Base-by-base conservation (phyloP, 2,113 vertebrate species). In the Lethenteron camtschaticum region DNA sequence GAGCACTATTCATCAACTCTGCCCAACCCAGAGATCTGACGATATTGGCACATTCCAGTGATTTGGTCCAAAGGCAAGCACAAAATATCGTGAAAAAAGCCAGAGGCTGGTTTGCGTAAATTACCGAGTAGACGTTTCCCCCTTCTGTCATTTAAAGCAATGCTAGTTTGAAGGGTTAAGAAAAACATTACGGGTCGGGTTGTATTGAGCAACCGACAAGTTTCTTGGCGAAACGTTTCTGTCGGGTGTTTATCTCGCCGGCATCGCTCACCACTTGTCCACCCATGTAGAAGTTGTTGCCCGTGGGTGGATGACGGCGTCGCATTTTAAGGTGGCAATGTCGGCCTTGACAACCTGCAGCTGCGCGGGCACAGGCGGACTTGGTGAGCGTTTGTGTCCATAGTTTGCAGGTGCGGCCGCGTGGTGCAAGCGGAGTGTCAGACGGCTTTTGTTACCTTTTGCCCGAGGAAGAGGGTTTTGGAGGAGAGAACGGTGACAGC, bases 321-420 rank as follows among this genome's bases (percentile, higher is more conserved):
- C 94, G 83, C 92, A 95, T 83, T 89, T 87, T 83, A 99, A 87
- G 77, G 82, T 82, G 87, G 90, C 87, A 89, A 99, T 91, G 86
- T 99, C 90, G 85, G 92, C 92, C 85, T 89, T 88, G 82, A 99
- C 90, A 90, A 99, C 94, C 92, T 97, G 90, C 85, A 99, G 94
- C 94, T 99, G 95, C 85, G 10, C 41, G 41, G 41, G 41, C 41
- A 41, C 41, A 41, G 4, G 41, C 41, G 41, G 41, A 41, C 41
- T 41, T 41, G 24, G 5, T 41, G 41, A 41, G 41, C 41, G 41
- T 41, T 41, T 41, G 41, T 41, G 41, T 41, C 3, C 41, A 6
- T 41, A 41, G 41, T 41, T 41, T 41, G 41, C 41, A 41, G 41
- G 41, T 41, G 41, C 41, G 41, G 41, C 41, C 41, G 41, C 41